Evolutionary conservation across 2,888 invertebrate genomes (phyloP), one percentile per base, ranked within the genome.

Genomic region (Thecocarcelia acutangulata): DNA sequence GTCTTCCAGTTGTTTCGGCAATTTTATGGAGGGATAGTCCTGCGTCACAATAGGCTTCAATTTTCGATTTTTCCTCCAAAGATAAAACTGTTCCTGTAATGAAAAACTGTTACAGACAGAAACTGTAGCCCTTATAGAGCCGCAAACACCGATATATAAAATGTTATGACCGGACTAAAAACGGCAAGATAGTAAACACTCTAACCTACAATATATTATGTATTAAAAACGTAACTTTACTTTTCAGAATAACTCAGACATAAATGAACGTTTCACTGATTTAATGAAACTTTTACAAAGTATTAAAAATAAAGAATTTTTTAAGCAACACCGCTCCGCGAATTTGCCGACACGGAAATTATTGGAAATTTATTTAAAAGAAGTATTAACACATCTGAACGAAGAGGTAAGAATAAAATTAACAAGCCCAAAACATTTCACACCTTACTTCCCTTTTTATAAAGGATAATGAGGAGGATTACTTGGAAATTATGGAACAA

Each of bases 401-500:
- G 87, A 87, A 69, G 88, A 88, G 83, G 89, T 90, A 81, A 73
- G 50, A 15, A 44, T 63, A 44, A 24, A 9, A 24, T 59, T 21
- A 21, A n/a, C 33, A 63, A 3, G 1, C 4, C 17, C 17, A 0
- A 44, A 44, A 54, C 19, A 40, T 8, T 21, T 33, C 9, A 40
- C 15, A 42, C 17, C 0, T 40, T 21, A 13, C 1, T 59, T 5
- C 3, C 12, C 0, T 1, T 15, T 37, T 44, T 8, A 33, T 8
- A 15, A 33, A 90, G 89, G 83, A 83, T 4, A 89, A 89, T 63
- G 87, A 88, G n/a, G 66, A 85, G 4, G 85, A 89, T 59, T 83
- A 89, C 21, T 52, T 88, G 52, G 89, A 90, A 82, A 90, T 91
- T 50, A 87, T 89, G 40, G 91, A 91, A 73, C 89, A 90, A 73